Evolutionary conservation across 2,888 invertebrate species (phyloP), one percentile per base, ranked within the genome.

Genomic region (Drosophila recens): DNA sequence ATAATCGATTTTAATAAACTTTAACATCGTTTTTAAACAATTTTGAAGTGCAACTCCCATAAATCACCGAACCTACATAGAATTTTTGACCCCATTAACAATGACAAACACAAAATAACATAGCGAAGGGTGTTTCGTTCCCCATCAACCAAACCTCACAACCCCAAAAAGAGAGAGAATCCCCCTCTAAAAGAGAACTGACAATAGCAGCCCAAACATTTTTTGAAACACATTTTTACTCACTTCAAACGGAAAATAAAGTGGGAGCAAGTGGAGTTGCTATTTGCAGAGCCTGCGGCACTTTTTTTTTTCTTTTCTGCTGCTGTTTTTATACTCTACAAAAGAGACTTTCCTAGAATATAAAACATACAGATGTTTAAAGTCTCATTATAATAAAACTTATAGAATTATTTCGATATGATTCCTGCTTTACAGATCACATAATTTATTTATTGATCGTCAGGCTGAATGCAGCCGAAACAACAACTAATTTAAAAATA

Each of bases 1-100:
- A 58, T 65, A 76, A 72, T 83, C 69, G 70, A 67, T 80, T 80
- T 80, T 49, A 76, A 83, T 80, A 61, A 69, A 76, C 67, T 67
- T 75, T n/a, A n/a, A n/a, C n/a, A n/a, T n/a, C n/a, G n/a, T n/a
- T n/a, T n/a, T n/a, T n/a, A n/a, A 46, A 65, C 53, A 46, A 45
- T 27, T 78, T 71, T 59, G 20, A 72, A 72, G 65, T 72, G 57
- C 63, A 69, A 83, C 57, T 48, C 40, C 49, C 72, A 83, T 80
- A 83, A 80, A 80, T 80, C 81, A 72, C 62, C 38, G 3, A 42
- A 36, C 17, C 46, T 45, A 15, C 17, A 59, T 40, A 23, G 27
- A 72, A 65, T 67, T 76, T 70, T 36, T 83, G 80, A 80, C 84
- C 80, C 81, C 84, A 80, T 80, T 80, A 53, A 69, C 67, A 80